Conservation (phyloP, 2,888 invertebrate genomes). For the Lordiphosa fenestrarum region DNA sequence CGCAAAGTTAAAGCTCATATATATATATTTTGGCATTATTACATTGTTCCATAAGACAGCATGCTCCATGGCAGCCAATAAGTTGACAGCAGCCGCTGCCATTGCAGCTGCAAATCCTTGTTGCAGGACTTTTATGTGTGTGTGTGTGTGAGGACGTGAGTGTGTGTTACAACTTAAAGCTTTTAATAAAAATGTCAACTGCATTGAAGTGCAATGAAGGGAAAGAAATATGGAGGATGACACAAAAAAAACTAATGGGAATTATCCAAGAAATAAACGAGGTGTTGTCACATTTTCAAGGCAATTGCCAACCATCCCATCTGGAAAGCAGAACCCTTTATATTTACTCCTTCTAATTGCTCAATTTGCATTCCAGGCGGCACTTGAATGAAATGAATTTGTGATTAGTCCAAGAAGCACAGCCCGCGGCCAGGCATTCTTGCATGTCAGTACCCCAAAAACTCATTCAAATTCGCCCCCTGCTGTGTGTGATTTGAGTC, state of each 20-base stretch:
- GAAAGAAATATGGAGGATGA: slow-evolving; percentile 14
- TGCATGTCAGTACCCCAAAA: slow-evolving; percentile 18
- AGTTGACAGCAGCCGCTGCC: slow-evolving; percentile 67
- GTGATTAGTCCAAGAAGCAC: slow-evolving; percentile 30
- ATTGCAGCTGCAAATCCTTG: slow-evolving; percentile 53
- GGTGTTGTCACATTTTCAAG: too few relatives aligned
- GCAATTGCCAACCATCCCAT: too few relatives aligned
- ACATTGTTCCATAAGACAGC: slow-evolving; percentile 65
- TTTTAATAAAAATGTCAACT: slow-evolving; percentile 74
- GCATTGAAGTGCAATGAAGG: slow-evolving; percentile 62
- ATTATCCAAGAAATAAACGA: too few relatives aligned
- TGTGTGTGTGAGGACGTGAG: slow-evolving; percentile 19
- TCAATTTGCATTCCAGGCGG: slow-evolving; percentile 50
- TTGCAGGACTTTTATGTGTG: slow-evolving; percentile 44
- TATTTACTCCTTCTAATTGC: slow-evolving; percentile 22
- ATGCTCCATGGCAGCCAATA: slow-evolving; percentile 52
- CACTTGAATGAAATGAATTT: slow-evolving; percentile 36
- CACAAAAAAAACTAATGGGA: not conserved
- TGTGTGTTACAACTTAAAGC: slow-evolving; percentile 65
- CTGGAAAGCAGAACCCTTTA: too few relatives aligned
- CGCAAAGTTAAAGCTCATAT: slow-evolving; percentile 55
- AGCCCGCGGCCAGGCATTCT: slow-evolving; percentile 8
- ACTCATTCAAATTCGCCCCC: not conserved
- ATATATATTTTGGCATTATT: slow-evolving; percentile 60
- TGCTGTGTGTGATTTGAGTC: slow-evolving; percentile 22